A percentile compares a stretch with the other conserved stretches of the same genome.
Evolutionary conservation across 2,888 invertebrate species (phyloP).

Genomic region (Sarcophaga caerulescens): DNA sequence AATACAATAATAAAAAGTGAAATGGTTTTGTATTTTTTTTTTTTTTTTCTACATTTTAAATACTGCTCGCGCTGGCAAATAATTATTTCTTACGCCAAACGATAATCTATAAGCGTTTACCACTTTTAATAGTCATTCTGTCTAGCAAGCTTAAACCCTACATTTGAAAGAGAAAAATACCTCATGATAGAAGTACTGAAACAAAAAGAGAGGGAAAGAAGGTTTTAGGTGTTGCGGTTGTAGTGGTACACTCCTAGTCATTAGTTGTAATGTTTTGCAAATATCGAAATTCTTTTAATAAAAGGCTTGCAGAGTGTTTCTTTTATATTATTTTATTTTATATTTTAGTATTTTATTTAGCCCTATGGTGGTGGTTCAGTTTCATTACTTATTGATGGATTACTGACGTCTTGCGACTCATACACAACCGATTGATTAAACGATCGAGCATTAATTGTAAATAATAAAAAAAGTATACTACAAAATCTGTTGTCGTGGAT

Average conservation of each 20-base stretch:
- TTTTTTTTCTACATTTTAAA: neutral
- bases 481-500: constrained; percentile 23
- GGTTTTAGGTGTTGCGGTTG: neutral
- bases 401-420: constrained; percentile 52
- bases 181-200: neutral
- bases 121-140: constrained; percentile 4
- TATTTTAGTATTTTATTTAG: constrained; percentile 23
- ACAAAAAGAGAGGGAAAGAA: constrained; percentile 32
- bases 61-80: neutral
- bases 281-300: constrained; percentile 35
- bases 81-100: constrained; percentile 1
- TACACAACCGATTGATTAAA: constrained; percentile 24
- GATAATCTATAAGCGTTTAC: constrained; percentile 6
- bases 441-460: constrained; percentile 20
- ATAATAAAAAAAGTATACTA: neutral
- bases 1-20: constrained; percentile 26
- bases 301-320: constrained; percentile 25
- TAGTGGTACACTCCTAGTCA: neutral
- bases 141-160: constrained; percentile 35
- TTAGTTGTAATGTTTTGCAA: constrained; percentile 47
- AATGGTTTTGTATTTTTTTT: constrained; percentile 21
- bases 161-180: constrained; percentile 40
- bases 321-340: constrained; percentile 29
- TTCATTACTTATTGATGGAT: constrained; percentile 59
- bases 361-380: constrained; percentile 34